phyloP scores from a whole-genome alignment of 1,140 invertebrate genomes.

The Sitophilus oryzae region DNA sequence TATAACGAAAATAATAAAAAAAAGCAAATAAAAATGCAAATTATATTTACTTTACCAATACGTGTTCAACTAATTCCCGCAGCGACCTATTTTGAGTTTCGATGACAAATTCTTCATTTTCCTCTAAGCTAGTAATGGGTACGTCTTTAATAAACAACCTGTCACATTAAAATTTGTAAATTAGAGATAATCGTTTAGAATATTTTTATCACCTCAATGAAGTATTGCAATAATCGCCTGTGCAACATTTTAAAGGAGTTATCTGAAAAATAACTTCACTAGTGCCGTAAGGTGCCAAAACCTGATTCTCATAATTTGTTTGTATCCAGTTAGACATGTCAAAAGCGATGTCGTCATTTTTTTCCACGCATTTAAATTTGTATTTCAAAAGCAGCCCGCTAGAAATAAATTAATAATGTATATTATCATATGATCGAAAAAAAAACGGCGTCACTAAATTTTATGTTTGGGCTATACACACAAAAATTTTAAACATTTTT shows the following conservation, averaged over 20 bases:
- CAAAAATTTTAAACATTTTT: no score
- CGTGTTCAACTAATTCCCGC: neutral
- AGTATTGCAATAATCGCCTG: slow-evolving; percentile 20
- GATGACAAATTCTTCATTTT: slow-evolving; percentile 22
- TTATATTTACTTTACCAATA: slow-evolving; percentile 5
- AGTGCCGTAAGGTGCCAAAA: slow-evolving; percentile 15
- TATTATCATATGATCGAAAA: no score
- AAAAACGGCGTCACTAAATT: no score
- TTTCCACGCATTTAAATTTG: slow-evolving; percentile 5
- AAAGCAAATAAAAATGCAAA: no score
- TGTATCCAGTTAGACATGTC: slow-evolving; percentile 21
- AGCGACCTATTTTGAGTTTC: neutral
- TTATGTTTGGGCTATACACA: no score
- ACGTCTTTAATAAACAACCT: slow-evolving; percentile 29
- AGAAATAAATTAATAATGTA: no score
- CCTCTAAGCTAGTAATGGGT: slow-evolving; percentile 21
- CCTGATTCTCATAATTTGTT: neutral
- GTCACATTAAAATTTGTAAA: neutral
- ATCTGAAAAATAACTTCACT: slow-evolving; percentile 20
- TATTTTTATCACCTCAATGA: slow-evolving; percentile 18
- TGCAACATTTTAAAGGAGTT: neutral
- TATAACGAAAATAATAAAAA: no score
- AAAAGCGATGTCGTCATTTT: neutral
- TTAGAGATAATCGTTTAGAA: neutral
- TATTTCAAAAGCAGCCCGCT: slow-evolving; percentile 14